Evolutionary conservation across 2,888 invertebrate species (phyloP).

Genomic region (Dicyrtoma fusca): DNA sequence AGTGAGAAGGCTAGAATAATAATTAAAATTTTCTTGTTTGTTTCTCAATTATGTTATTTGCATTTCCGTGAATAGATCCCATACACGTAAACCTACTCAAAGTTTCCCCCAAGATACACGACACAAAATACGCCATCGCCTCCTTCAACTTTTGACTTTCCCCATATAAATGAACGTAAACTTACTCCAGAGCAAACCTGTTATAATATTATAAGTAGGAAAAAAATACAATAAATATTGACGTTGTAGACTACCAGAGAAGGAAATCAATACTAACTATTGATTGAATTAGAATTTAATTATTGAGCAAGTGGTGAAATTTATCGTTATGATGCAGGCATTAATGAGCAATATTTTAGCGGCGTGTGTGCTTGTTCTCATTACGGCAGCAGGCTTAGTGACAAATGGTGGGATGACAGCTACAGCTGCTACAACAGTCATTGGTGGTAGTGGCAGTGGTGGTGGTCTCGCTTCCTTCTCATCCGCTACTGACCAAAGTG

Average conservation of each 20-base stretch:
- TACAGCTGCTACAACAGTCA: neutral
- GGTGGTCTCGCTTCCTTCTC: neutral
- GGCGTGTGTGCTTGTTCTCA: neutral
- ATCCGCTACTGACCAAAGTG: conserved; percentile 6
- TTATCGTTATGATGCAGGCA: conserved; percentile 8
- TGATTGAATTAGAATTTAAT: conserved; percentile 4
- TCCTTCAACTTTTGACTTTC: too few species aligned
- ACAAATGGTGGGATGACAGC: conserved; percentile 13
- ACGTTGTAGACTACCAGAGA: too few species aligned
- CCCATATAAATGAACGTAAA: too few species aligned
- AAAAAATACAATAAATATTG: too few species aligned
- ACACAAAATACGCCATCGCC: too few species aligned
- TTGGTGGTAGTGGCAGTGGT: neutral
- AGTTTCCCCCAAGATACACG: too few species aligned
- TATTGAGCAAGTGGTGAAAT: neutral
- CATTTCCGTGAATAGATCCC: too few species aligned
- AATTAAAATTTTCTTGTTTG: neutral
- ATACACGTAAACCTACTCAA: too few species aligned
- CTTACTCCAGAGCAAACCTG: too few species aligned
- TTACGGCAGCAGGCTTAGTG: neutral
- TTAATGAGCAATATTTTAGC: conserved; percentile 16
- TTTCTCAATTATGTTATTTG: neutral
- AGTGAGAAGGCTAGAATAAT: neutral
- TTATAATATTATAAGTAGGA: too few species aligned
- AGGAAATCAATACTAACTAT: neutral